Evolutionary conservation across 2,888 invertebrate species (phyloP), one percentile per base, ranked within the genome.

Genomic region (Clistopyga incitator): DNA sequence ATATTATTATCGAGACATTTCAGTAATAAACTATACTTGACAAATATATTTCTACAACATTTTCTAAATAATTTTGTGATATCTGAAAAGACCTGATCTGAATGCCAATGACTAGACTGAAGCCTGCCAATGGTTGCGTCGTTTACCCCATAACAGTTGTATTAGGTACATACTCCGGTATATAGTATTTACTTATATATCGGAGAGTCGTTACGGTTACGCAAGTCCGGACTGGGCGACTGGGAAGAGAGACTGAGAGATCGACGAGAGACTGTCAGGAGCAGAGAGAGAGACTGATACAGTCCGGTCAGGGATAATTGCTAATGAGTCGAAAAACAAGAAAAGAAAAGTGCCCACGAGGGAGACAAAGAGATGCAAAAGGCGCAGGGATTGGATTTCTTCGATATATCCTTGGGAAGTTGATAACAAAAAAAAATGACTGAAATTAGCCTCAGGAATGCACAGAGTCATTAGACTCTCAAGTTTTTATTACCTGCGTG

Each of bases 261-360:
- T 38, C 25, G 64, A 79, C 65, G 54, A 61, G 72, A 61, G 64
- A 64, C 34, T 64, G 64, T 20, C 64, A 38, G 64, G 20, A 64
- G 8, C 3, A 8, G 68, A 83, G 83, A 86, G 86, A 84, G 86
- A 86, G 78, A 85, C 86, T 75, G 81, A 85, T 86, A 81, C 77
- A 75, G 85, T 84, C 82, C 77, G 83, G 85, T 70, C 78, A 76
- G 79, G 75, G 78, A 85, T 90, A 90, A 90, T 90, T 88, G 89
- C 86, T 87, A 89, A 89, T 89, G 86, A 86, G 86, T 85, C 84
- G 83, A 83, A 88, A 88, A 88, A 89, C 82, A 72, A 20, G 8
- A 42, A 70, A 42, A 54, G 25, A 45, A 20, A 83, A 84, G 81
- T 76, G 79, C 47, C 8, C 47, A 68, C 71, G 70, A 78, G 78